A percentile compares a stretch with the other conserved stretches of the same genome.
Evolutionary conservation across 2,113 vertebrate species (phyloP).

Genomic region (Stegostoma tigrinum): DNA sequence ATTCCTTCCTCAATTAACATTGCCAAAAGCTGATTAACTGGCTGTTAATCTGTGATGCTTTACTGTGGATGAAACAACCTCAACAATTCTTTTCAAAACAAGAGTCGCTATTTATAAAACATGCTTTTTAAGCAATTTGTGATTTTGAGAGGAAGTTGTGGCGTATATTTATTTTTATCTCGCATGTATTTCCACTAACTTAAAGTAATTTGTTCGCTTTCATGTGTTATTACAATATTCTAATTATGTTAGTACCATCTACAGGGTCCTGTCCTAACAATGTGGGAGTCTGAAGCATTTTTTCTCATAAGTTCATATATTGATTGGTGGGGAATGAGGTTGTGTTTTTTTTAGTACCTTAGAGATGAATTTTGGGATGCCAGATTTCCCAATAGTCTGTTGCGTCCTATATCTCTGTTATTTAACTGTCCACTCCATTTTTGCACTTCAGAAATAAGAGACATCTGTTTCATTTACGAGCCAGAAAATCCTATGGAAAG

Average conservation of each 20-base stretch:
- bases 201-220: not conserved
- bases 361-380: not conserved
- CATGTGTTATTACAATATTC: not conserved
- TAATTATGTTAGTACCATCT: not conserved
- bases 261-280: not conserved
- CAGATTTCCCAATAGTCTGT: not conserved
- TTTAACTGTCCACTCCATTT: not conserved
- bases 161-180: not conserved
- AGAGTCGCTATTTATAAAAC: not conserved
- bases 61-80: not conserved
- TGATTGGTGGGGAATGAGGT: not conserved
- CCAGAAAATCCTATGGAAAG: conserved; percentile 11
- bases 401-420: not conserved
- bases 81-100: not conserved
- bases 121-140: not conserved
- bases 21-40: not conserved
- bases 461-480: conserved; percentile 21
- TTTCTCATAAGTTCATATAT: not conserved
- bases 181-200: not conserved
- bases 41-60: not conserved
- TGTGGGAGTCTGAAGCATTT: not conserved
- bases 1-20: not conserved
- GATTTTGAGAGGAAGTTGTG: not conserved
- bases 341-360: not conserved
- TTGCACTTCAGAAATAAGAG: not conserved